Percentiles rank a stretch among this genome's conserved stretches.
Evolutionary conservation across 1,140 invertebrate genomes (phyloP).

Genomic region (Uloborus diversus): DNA sequence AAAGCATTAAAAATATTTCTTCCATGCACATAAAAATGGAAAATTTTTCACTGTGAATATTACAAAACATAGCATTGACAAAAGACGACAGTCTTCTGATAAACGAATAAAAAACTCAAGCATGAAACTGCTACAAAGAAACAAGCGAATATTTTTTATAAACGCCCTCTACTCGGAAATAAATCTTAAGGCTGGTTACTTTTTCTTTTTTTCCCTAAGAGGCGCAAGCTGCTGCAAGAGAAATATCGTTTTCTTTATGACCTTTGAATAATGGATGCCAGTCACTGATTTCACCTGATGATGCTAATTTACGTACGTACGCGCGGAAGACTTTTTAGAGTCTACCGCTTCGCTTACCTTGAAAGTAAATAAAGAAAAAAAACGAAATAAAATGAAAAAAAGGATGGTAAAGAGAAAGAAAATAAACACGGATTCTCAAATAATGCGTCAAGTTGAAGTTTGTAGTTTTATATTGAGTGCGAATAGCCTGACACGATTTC

Average conservation of each 20-base stretch:
- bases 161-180: background rate
- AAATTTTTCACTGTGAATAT: background rate
- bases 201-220: background rate
- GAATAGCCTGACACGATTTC: too few species aligned
- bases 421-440: slow-evolving; percentile 16
- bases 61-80: background rate
- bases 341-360: background rate
- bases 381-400: too few species aligned
- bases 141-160: background rate
- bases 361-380: background rate
- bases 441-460: too few species aligned
- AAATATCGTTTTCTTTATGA: slow-evolving; percentile 45
- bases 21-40: background rate
- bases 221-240: background rate
- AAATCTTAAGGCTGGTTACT: background rate
- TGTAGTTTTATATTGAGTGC: too few species aligned
- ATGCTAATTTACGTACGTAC: slow-evolving; percentile 42
- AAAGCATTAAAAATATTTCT: background rate
- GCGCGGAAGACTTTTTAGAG: slow-evolving; percentile 24
- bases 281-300: slow-evolving; percentile 24
- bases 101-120: background rate
- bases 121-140: background rate
- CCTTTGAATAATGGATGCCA: slow-evolving; percentile 49
- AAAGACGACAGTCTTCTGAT: background rate
- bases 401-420: background rate